These are phyloP conservation scores for Phrynocephalus vlangalii DNA, from an alignment of 2,797 vertebrate genomes.

Conservation along the genomic window DNA sequence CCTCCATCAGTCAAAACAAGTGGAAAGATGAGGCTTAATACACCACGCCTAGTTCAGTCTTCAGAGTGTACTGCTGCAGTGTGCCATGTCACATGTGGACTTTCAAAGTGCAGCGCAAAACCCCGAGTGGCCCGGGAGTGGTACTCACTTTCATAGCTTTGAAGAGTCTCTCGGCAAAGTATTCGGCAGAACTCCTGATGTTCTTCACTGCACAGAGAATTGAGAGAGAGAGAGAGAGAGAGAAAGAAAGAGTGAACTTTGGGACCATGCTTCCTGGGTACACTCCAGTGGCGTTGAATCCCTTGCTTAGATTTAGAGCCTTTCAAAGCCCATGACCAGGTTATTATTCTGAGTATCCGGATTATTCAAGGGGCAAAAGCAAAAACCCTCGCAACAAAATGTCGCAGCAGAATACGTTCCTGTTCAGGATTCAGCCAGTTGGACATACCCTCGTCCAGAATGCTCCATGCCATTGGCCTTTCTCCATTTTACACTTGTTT, in stretches of 20 bases:
- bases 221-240: not conserved
- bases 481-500: not conserved
- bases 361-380: not conserved
- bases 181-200: conserved; percentile 88
- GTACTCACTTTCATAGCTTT: conserved; percentile 95
- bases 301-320: not conserved
- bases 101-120: not conserved
- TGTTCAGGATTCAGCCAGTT: not conserved
- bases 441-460: not conserved
- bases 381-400: not conserved
- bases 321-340: not conserved
- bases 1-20: not conserved
- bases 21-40: not conserved
- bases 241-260: not conserved
- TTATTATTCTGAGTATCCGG: not conserved
- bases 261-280: not conserved
- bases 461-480: no score
- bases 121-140: not conserved
- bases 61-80: not conserved
- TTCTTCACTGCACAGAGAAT: conserved; percentile 85
- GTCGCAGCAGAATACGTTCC: not conserved
- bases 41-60: not conserved
- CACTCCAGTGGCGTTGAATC: not conserved
- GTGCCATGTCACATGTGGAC: no score
- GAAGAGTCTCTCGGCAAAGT: conserved; percentile 92